Percentiles rank a stretch among this genome's conserved stretches.
These are phyloP conservation scores for Sphyrna mokarran DNA, from an alignment of 2,113 vertebrate species.

Conservation along the genomic window DNA sequence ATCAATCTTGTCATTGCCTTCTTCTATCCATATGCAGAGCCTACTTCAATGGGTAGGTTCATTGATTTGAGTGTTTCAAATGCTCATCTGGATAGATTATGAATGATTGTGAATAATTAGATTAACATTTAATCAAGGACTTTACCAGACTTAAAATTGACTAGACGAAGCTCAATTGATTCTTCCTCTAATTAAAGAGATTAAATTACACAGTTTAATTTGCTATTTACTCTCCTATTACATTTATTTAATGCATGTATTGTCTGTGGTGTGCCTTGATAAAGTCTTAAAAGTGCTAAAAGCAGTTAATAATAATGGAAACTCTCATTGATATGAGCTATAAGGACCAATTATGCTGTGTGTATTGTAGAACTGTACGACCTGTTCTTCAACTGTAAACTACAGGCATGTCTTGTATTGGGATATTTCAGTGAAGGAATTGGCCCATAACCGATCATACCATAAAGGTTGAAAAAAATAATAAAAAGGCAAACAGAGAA, in stretches of 20 bases:
- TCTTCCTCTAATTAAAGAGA: neutral
- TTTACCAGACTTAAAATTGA: neutral
- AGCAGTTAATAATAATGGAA: constrained; percentile 6
- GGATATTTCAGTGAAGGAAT: neutral
- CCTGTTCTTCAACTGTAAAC: neutral
- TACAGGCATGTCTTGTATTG: neutral
- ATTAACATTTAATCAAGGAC: neutral
- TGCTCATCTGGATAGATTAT: neutral
- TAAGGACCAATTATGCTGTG: neutral
- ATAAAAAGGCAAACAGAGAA: neutral
- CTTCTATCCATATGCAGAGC: constrained; percentile 85
- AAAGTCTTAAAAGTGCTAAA: neutral
- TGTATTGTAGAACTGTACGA: neutral
- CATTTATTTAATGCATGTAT: neutral
- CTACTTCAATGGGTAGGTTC: constrained; percentile 68
- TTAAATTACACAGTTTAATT: neutral
- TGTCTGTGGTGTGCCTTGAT: neutral
- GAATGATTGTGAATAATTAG: neutral
- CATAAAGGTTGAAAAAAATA: neutral
- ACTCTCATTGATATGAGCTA: neutral
- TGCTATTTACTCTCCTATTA: neutral
- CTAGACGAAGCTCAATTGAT: neutral
- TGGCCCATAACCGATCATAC: neutral
- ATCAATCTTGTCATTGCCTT: constrained; percentile 98
- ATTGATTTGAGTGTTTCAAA: neutral